Base-by-base conservation (phyloP, 2,113 vertebrate species). In the Cyprinodon tularosa region DNA sequence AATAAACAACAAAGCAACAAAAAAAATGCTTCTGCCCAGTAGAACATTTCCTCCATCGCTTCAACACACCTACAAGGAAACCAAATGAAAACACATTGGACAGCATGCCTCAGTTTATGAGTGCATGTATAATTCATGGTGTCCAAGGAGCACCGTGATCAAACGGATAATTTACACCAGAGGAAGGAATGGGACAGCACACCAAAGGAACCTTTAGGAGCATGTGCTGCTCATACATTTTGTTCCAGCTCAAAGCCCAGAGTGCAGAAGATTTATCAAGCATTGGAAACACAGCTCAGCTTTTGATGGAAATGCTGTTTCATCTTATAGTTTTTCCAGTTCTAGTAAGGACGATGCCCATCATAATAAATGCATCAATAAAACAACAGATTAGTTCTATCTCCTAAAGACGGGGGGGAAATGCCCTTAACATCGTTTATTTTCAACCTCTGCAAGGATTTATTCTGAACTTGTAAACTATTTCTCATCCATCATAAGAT, bases 121-220 rank as follows among this genome's bases (percentile, higher is more conserved):
- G 72, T 29, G 77, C 64, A 50, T 83, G 77, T 82, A 70, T 86
- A 88, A 88, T 89, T 85, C 74, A 72, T 72, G 42, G 63, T 48
- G 72, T 84, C 80, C 71, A 80, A 63, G 76, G 68, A 81, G 62
- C 1, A 4, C 53, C 62, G 62, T 63, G 78, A 84, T 84, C 73
- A 80, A 87, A 88, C 76, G 68, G 72, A 67, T 75, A 0, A 81
- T 89, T 83, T 78, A 68, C 72, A 80, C 77, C 63, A 77, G 69
- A 22, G 68, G 68, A 44, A 72, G 39, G 68, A 88, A 74, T 6
- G 63, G 72, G 73, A 76, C 47, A 47, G 45, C 45, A 45, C 57
- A 65, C 59, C 71, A 64, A 15, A 20, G 81, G 74, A 74, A 66
- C 79, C 48, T 57, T 76, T 42, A 67, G 71, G 53, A 53, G 40